Percentiles rank a stretch among this genome's conserved stretches.
Conservation (phyloP, 2,888 invertebrate genomes). For the Cepaea hortensis region DNA sequence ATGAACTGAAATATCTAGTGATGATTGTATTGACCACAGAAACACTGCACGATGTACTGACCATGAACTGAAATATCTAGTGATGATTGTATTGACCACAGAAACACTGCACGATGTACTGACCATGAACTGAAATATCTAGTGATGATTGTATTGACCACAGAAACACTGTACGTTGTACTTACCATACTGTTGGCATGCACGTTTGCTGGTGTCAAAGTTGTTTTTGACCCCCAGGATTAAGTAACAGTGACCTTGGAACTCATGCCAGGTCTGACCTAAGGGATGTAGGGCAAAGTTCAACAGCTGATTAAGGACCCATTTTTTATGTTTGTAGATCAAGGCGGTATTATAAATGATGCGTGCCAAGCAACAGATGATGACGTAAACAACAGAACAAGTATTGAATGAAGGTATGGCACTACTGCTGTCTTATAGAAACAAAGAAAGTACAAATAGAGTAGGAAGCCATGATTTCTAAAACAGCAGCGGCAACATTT, state of each 20-base stretch:
- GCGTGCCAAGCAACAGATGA: too few relatives aligned
- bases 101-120: neutral
- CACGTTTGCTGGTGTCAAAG: neutral
- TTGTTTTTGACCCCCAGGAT: neutral
- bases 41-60: neutral
- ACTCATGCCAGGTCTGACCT: slow-evolving; percentile 20
- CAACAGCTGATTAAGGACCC: too few relatives aligned
- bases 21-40: neutral
- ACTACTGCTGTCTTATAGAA: too few relatives aligned
- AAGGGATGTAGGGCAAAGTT: neutral
- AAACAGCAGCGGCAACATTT: too few relatives aligned
- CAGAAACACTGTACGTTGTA: neutral
- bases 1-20: too few relatives aligned
- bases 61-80: neutral
- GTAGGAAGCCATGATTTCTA: too few relatives aligned
- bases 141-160: neutral
- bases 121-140: neutral
- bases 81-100: neutral
- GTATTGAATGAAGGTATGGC: too few relatives aligned
- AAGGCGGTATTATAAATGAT: too few relatives aligned
- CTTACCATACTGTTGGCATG: neutral
- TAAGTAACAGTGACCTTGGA: slow-evolving; percentile 4
- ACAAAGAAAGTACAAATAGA: too few relatives aligned
- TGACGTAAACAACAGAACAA: too few relatives aligned
- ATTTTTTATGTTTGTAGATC: too few relatives aligned